Evolutionary conservation across 35 echinoderm and acorn worm genomes (phyloP).

Genomic region (Apostichopus californicus): DNA sequence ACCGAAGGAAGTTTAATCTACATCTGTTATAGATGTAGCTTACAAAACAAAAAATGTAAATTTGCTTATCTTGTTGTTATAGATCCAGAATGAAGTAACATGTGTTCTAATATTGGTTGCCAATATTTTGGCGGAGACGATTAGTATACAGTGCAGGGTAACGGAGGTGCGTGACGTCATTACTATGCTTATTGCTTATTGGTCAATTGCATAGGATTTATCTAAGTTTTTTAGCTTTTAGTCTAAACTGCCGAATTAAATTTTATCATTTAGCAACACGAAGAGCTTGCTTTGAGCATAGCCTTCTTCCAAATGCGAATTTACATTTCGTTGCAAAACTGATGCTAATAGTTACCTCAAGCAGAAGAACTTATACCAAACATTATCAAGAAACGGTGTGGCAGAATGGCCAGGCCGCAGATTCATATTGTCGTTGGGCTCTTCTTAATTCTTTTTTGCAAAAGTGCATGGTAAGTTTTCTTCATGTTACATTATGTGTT

Average conservation of each 20-base stretch:
- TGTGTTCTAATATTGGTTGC: constrained; percentile 11
- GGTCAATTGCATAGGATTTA: neutral
- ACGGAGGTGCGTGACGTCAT: neutral
- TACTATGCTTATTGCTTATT: neutral
- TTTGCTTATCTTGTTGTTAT: neutral
- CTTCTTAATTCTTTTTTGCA: neutral
- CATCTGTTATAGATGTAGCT: too few species aligned
- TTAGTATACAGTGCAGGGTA: neutral
- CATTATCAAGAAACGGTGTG: neutral
- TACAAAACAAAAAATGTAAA: neutral
- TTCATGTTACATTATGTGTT: neutral
- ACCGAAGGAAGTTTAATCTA: too few species aligned
- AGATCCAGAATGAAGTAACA: neutral
- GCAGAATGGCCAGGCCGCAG: neutral
- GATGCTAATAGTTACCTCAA: too few species aligned
- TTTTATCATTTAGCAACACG: too few species aligned
- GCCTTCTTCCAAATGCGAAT: too few species aligned
- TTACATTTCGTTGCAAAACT: too few species aligned
- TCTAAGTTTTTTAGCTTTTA: too few species aligned
- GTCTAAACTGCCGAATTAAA: too few species aligned
- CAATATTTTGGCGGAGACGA: neutral
- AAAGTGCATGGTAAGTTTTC: neutral
- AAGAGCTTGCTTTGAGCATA: too few species aligned
- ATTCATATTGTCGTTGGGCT: neutral
- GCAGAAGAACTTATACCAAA: neutral